Percentiles rank a stretch among this genome's conserved stretches.
These are phyloP conservation scores for Helicoverpa armigera DNA, from an alignment of 1,140 invertebrate genomes.

Conservation along the genomic window DNA sequence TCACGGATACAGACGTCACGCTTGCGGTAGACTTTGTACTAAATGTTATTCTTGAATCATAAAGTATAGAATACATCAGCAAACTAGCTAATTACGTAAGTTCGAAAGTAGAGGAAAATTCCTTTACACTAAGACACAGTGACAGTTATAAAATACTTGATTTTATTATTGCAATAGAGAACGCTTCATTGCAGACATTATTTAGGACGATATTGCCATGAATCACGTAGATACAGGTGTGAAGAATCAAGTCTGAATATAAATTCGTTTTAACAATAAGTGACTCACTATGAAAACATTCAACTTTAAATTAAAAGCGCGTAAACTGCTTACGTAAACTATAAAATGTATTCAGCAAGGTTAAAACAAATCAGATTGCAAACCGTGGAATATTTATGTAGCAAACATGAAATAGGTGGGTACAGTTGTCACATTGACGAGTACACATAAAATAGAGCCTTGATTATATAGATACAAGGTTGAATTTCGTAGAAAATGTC, in stretches of 20 bases:
- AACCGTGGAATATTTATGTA: constrained; percentile 57
- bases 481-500: constrained; percentile 51
- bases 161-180: constrained; percentile 21
- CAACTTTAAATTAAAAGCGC: constrained; percentile 49
- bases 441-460: constrained; percentile 25
- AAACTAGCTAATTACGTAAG: constrained; percentile 22
- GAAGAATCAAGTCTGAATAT: constrained; percentile 39
- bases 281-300: constrained; percentile 48
- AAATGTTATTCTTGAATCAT: constrained; percentile 13
- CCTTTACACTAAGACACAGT: constrained; percentile 15
- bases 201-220: constrained; percentile 25
- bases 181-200: constrained; percentile 5
- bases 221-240: constrained; percentile 48
- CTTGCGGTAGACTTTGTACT: constrained; percentile 13
- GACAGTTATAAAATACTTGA: constrained; percentile 31
- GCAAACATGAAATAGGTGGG: constrained; percentile 52
- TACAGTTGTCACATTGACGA: constrained; percentile 48
- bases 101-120: constrained; percentile 34
- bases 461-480: constrained; percentile 45
- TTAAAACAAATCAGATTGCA: constrained; percentile 54
- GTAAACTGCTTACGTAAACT: constrained; percentile 51
- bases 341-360: constrained; percentile 55
- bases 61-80: background rate
- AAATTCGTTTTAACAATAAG: constrained; percentile 38
- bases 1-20: constrained; percentile 8